Base-by-base conservation (phyloP, 2,888 invertebrate genomes). In the Barypeithes pellucidus region DNA sequence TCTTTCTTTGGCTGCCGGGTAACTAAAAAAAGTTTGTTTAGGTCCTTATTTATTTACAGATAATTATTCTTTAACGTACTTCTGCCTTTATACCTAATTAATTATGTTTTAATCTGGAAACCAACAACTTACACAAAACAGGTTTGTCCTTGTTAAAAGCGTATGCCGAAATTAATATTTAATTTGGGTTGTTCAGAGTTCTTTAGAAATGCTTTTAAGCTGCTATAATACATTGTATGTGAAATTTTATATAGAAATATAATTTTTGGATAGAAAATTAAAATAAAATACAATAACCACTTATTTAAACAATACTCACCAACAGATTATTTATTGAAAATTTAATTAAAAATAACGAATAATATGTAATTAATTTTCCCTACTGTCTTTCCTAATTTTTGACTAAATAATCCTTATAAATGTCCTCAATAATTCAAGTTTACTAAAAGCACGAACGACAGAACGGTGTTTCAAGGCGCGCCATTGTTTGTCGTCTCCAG, bases 51-150 rank as follows among this genome's bases (percentile, higher is more conserved):
- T 39, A 39, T 39, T n/a, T n/a, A 39, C 1, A 1, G 2, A 8
- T n/a, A 39, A 39, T 39, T 39, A 29, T 29, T 29, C 39, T n/a
- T 39, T 3, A 39, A n/a, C 39, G 12, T n/a, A 16, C 43, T 43
- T 20, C 22, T 43, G 43, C 43, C 16, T 16, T 8, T n/a, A 43
- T 43, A 43, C 43, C 16, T 43, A 43, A 43, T 14, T 43, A 43
- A 43, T 43, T 43, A 43, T 16, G 16, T 16, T 43, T 47, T 47
- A 47, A 20, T 22, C 47, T 47, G 47, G 45, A 47, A 47, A 47
- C 47, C 18, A 47, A 47, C 20, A 47, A 47, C 9, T 2, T 47
- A 18, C 11, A 43, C 43, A 14, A 43, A 43, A 43, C 43, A 7
- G 16, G 12, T 2, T 3, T n/a, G 18, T 18, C 47, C 18, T 18